Evolutionary conservation across 1,140 invertebrate genomes (phyloP).

Genomic region (Lysiphlebus fabarum): DNA sequence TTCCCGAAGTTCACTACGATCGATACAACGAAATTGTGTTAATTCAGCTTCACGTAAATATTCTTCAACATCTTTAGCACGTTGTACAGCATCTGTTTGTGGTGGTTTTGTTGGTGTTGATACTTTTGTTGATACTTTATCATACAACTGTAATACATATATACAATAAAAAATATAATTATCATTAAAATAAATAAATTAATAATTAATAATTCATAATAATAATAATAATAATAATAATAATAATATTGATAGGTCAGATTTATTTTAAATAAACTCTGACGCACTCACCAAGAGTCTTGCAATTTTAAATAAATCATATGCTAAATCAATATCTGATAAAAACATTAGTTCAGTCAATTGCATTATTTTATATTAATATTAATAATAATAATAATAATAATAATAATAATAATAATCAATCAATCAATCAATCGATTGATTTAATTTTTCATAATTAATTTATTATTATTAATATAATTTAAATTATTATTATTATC

Average conservation of each 20-base stretch:
- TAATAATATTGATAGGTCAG: background rate
- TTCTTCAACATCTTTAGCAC: constrained; percentile 74
- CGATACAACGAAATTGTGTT: constrained; percentile 53
- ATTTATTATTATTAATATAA: too few species aligned
- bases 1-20: constrained; percentile 75
- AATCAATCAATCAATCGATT: too few species aligned
- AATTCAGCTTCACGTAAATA: constrained; percentile 60
- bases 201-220: constrained; percentile 1
- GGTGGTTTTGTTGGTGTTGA: constrained; percentile 72
- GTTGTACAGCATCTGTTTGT: constrained; percentile 74
- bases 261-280: background rate
- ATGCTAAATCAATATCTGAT: constrained; percentile 36
- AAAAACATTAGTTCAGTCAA: constrained; percentile 37
- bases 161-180: too few species aligned
- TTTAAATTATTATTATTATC: too few species aligned
- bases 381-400: too few species aligned
- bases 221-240: background rate
- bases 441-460: too few species aligned
- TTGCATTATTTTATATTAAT: constrained; percentile 26
- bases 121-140: constrained; percentile 76
- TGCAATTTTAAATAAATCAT: constrained; percentile 23
- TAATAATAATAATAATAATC: too few species aligned
- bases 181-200: constrained; percentile 2
- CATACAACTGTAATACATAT: constrained; percentile 70
- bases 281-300: constrained; percentile 13